Conservation (phyloP, 2,888 invertebrate species). For the Meteorus colon region DNA sequence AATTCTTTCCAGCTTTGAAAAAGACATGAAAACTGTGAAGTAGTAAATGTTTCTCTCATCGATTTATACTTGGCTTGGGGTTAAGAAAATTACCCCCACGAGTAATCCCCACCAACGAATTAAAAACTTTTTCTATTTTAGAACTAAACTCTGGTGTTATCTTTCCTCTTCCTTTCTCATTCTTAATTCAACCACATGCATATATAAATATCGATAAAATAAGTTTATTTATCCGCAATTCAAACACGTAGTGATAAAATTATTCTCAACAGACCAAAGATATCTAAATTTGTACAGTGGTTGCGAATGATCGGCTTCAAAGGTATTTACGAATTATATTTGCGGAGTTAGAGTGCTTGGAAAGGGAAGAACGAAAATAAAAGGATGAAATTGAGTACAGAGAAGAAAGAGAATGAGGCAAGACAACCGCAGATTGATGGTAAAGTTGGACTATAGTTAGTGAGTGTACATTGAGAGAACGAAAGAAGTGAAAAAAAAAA, state of each 20-base stretch:
- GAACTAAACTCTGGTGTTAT: conserved; percentile 34
- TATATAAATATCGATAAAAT: background rate
- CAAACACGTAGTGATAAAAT: conserved; percentile 38
- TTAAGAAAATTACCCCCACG: conserved; percentile 34
- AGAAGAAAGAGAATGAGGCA: background rate
- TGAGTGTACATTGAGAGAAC: conserved; percentile 6
- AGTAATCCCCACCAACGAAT: conserved; percentile 39
- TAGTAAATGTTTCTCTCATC: conserved; percentile 7
- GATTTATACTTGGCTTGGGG: conserved; percentile 27
- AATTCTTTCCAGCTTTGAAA: background rate
- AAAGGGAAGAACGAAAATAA: conserved; percentile 22
- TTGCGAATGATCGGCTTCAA: conserved; percentile 50
- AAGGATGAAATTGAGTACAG: background rate
- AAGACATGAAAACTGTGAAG: background rate
- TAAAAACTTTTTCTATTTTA: conserved; percentile 57
- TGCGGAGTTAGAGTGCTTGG: conserved; percentile 50
- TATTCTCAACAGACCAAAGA: background rate
- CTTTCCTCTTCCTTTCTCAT: conserved; percentile 34
- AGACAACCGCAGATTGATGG: conserved; percentile 11
- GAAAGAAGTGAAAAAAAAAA: conserved; percentile 31
- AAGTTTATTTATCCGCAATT: conserved; percentile 39
- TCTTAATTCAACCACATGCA: background rate
- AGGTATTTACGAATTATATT: conserved; percentile 63
- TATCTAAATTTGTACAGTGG: conserved; percentile 47
- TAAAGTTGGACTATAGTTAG: conserved; percentile 15